Evolutionary conservation across 1,140 invertebrate genomes (phyloP), one percentile per base, ranked within the genome.

Genomic region (Listronotus oregonensis): DNA sequence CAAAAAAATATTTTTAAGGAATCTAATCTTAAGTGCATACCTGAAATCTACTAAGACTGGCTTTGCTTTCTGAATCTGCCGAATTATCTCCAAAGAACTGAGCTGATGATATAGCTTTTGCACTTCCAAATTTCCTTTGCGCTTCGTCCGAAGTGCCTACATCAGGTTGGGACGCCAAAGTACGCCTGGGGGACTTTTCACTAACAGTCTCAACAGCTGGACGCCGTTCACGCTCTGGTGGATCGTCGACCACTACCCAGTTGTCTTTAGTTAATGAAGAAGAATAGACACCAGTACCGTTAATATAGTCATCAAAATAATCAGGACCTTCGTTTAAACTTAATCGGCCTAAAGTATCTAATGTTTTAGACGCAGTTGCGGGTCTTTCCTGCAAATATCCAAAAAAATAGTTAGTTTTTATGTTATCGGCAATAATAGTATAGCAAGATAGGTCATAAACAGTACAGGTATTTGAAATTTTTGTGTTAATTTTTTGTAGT

Each of bases 61-160:
- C 78, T 70, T 80, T 80, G 68, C 82, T 80, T 72, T 92, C 90
- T 69, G 82, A 82, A 75, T 88, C 87, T 34, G 79, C 79, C 15
- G 82, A 79, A 68, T 85, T 85, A 67, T 92, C 90, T 4, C 88
- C 89, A 78, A 97, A 97, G 81, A 89, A 98, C 82, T 98, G 95
- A 77, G 97, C 94, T 0, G 97, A 99, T 61, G 95, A 98, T 72
- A 99, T 99, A 3, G 95, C 90, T 82, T 99, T 99, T 6, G 97
- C 96, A 74, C 90, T 89, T 18, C 93, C 95, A 80, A 98, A 98
- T 82, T 98, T 98, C 77, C 94, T 93, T 75, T 95, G 93, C 10
- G 94, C 95, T 64, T 90, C 88, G 65, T 87, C 86, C 15, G 70
- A 37, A 3, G 55, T 18, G 9, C 32, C 34, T 1, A 39, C 32